These are phyloP conservation scores for Seira musarum DNA, from an alignment of 2,888 invertebrate species.

Conservation along the genomic window DNA sequence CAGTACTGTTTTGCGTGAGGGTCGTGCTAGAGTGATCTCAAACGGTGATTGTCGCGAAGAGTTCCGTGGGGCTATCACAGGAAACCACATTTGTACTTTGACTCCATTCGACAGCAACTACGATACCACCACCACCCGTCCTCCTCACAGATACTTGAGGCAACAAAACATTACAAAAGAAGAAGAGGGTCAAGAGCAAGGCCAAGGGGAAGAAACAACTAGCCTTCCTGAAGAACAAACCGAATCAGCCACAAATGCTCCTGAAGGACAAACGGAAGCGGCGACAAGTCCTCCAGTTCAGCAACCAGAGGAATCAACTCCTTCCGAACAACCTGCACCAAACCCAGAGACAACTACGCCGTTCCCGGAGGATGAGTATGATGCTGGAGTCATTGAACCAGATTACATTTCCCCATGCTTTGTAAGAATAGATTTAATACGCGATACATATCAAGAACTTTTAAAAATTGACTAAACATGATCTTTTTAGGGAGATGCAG, in stretches of 20 bases:
- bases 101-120: conserved; percentile 27
- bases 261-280: no score
- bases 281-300: no score
- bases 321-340: no score
- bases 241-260: background rate
- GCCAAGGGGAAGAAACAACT: background rate
- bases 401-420: conserved; percentile 56
- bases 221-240: no score
- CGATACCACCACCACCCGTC: background rate
- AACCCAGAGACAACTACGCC: no score
- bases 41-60: conserved; percentile 56
- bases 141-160: background rate
- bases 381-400: conserved; percentile 17
- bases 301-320: no score
- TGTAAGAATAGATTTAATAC: conserved; percentile 43
- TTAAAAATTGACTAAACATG: background rate
- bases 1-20: conserved; percentile 62
- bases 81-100: conserved; percentile 63
- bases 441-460: background rate
- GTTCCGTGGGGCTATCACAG: conserved; percentile 60
- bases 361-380: conserved; percentile 16
- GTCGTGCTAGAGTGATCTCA: conserved; percentile 57
- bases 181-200: no score
- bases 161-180: conserved; percentile 42
- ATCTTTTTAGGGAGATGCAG: conserved; percentile 58